Evolutionary conservation across 2,113 vertebrate genomes (phyloP), one percentile per base, ranked within the genome.

Genomic region (Perca flavescens): DNA sequence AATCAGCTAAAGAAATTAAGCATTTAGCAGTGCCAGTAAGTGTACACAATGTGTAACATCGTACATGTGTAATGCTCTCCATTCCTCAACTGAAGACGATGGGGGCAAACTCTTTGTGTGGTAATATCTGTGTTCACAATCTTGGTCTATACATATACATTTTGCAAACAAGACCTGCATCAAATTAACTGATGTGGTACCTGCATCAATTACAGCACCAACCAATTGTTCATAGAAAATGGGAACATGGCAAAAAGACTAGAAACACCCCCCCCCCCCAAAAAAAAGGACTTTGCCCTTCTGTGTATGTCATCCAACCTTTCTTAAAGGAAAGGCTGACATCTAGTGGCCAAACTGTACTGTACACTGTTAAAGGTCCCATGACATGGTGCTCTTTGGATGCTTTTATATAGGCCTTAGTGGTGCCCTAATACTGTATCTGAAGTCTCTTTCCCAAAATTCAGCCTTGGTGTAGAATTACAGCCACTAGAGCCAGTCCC

Each of bases 1-100:
- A 82, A 90, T 91, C 84, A 87, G 66, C 49, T 47, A n/a, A 68
- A 79, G 70, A 86, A 86, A 79, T 31, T 16, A 83, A 68, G 74
- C 58, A 84, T 88, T 80, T 58, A 76, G 25, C 58, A 15, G 15
- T 4, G 54, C 19, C 67, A 56, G 58, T 58, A 68, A 60, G 53
- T 47, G 61, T 15, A 47, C 58, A 72, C 70, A 70, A 83, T 75
- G 63, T 83, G 46, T 46, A 83, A n/a, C 46, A 70, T 80, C 69
- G 72, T 58, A 87, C 80, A 25, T 79, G 74, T 10, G 56, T 34
- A 58, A 46, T 67, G 53, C 43, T 49, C 65, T 46, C 6, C 7
- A 34, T 43, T 80, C 15, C 25, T 53, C 57, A 63, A 10, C 40
- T 22, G 19, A 56, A 74, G 60, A 62, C 52, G 13, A 13, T 17